phyloP scores from a whole-genome alignment of 64 coral and sea anemone genomes.

The Anthopleura sola region DNA sequence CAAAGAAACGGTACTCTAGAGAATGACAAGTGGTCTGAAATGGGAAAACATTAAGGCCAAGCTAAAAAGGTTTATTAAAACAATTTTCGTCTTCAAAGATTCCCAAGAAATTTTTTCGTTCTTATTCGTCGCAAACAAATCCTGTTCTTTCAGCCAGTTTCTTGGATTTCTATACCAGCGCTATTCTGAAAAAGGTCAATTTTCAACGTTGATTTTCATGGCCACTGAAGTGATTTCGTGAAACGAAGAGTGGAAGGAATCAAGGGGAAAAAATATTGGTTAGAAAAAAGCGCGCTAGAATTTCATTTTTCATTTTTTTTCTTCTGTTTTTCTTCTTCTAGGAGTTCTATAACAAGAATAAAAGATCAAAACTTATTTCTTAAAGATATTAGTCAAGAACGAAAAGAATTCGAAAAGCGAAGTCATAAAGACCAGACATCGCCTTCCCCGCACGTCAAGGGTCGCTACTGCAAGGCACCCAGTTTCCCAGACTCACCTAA shows the following conservation, averaged over 20 bases:
- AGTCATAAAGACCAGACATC: constrained; percentile 1
- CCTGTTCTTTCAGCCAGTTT: no score
- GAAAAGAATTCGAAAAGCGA: constrained; percentile 38
- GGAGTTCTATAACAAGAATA: constrained; percentile 80
- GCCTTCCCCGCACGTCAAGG: neutral
- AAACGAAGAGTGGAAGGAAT: neutral
- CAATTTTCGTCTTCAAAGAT: no score
- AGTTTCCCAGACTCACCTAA: constrained; percentile 49
- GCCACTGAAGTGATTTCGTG: neutral
- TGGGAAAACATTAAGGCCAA: no score
- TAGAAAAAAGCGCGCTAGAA: no score
- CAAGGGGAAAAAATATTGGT: no score
- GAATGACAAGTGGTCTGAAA: no score
- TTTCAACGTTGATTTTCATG: neutral
- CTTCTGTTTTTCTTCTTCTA: neutral
- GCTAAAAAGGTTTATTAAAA: no score
- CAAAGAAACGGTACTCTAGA: no score
- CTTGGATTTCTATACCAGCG: no score
- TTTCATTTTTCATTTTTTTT: neutral
- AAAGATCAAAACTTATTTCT: constrained; percentile 79
- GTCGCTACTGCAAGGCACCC: constrained; percentile 13
- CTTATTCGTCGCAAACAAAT: no score
- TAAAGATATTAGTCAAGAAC: constrained; percentile 63
- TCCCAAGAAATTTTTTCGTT: no score
- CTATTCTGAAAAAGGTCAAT: no score